A percentile compares a stretch with the other conserved stretches of the same genome.
phyloP scores from a whole-genome alignment of 2,113 vertebrate species.

The Chlamydotis undulata region DNA sequence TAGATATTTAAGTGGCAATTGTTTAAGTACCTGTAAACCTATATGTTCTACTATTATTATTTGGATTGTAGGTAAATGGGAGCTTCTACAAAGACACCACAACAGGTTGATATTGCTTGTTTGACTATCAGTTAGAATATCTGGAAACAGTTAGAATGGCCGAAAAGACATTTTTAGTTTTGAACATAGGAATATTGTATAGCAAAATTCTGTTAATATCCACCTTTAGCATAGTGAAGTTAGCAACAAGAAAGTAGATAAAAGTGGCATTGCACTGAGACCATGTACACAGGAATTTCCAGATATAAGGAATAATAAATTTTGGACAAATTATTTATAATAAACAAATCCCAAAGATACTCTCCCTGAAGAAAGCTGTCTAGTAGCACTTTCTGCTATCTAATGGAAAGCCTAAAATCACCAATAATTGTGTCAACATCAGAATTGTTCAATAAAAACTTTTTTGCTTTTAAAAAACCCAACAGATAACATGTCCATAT shows the following conservation, averaged over 20 bases:
- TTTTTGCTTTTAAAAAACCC: background rate
- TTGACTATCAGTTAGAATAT: background rate
- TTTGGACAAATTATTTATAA: background rate
- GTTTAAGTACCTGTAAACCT: background rate
- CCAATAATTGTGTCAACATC: background rate
- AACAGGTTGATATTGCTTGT: background rate
- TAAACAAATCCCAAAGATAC: background rate
- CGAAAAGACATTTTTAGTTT: background rate
- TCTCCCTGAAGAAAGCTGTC: background rate
- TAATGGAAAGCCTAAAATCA: background rate
- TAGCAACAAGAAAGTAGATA: background rate
- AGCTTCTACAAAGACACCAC: background rate
- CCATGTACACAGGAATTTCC: background rate
- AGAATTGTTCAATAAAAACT: background rate
- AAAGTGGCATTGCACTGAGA: background rate
- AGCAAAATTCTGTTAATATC: background rate
- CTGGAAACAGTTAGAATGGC: background rate
- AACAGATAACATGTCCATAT: fast-evolving
- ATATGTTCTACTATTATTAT: background rate
- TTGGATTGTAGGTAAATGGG: background rate
- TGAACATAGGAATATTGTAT: background rate
- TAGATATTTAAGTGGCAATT: background rate
- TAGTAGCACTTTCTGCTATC: background rate
- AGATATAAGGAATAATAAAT: background rate
- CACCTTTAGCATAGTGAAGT: background rate